phyloP scores from a whole-genome alignment of 2,113 vertebrate genomes.

The Pomatostomus ruficeps region DNA sequence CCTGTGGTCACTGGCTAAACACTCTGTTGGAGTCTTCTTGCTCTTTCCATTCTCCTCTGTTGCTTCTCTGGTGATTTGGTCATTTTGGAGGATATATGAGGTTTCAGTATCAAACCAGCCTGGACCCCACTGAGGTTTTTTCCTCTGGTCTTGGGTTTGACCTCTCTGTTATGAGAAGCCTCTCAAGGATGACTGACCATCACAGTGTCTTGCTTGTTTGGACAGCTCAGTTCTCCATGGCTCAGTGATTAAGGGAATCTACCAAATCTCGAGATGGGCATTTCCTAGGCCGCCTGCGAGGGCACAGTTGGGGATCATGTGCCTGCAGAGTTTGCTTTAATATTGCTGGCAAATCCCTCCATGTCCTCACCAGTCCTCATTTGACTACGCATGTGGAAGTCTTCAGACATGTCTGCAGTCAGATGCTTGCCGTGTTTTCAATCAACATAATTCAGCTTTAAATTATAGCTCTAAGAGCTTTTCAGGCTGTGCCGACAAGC shows the following conservation, averaged over 20 bases:
- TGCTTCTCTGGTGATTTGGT: background rate
- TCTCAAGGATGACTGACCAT: background rate
- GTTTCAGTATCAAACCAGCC: background rate
- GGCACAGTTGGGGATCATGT: background rate
- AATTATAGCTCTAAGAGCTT: constrained; percentile 31
- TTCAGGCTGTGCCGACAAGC: background rate
- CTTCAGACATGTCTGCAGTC: constrained; percentile 38
- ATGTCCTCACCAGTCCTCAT: background rate
- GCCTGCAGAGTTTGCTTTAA: background rate
- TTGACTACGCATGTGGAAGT: constrained; percentile 27
- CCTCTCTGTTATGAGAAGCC: background rate
- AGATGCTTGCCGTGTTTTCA: constrained; percentile 28
- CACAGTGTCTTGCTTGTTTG: background rate
- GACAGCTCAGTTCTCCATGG: background rate
- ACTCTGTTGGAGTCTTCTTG: background rate
- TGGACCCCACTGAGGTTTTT: background rate
- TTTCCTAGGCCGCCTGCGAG: background rate
- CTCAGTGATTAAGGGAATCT: background rate
- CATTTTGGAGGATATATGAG: background rate
- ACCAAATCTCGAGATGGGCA: background rate
- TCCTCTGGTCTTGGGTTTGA: background rate
- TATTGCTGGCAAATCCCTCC: background rate
- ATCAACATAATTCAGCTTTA: constrained; percentile 28
- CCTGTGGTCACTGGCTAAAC: background rate
- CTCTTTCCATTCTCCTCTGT: background rate